phyloP scores from a whole-genome alignment of 1,140 invertebrate species.

The Bombus waltoni region DNA sequence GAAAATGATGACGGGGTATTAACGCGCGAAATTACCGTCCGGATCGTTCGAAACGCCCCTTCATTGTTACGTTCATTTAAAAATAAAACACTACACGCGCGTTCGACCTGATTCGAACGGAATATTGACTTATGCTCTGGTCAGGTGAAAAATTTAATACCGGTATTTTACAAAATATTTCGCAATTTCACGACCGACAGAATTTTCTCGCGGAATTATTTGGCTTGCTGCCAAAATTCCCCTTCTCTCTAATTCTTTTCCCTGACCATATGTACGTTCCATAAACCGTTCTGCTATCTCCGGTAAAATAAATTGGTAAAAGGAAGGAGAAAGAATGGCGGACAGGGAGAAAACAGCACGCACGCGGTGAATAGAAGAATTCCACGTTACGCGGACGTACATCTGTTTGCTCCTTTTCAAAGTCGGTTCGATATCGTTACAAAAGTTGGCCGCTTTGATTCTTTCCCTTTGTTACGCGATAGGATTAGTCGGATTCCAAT shows the following conservation, averaged over 20 bases:
- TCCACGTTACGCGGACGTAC: neutral
- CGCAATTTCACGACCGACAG: neutral
- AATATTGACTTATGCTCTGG: neutral
- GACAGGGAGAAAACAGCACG: neutral
- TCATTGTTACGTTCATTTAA: constrained; percentile 21
- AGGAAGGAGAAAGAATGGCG: neutral
- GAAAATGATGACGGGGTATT: constrained; percentile 10
- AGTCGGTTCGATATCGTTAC: constrained; percentile 43
- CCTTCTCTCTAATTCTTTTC: constrained; percentile 16
- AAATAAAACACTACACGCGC: constrained; percentile 6
- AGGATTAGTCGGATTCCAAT: constrained; percentile 56
- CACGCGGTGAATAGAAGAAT: neutral
- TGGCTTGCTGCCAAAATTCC: constrained; percentile 37
- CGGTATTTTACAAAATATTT: constrained; percentile 18
- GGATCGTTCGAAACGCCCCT: neutral
- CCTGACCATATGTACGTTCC: constrained; percentile 5
- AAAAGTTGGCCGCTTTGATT: constrained; percentile 58
- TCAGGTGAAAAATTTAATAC: neutral
- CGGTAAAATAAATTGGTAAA: constrained; percentile 36
- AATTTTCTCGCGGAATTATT: constrained; percentile 34
- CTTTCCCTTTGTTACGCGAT: constrained; percentile 52
- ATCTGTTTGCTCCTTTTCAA: neutral
- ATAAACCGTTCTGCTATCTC: constrained; percentile 35
- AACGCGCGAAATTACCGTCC: neutral
- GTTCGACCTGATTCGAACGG: neutral